A percentile compares a stretch with the other conserved stretches of the same genome.
Conservation (phyloP, 2,113 vertebrate species). For the Paralichthys olivaceus region DNA sequence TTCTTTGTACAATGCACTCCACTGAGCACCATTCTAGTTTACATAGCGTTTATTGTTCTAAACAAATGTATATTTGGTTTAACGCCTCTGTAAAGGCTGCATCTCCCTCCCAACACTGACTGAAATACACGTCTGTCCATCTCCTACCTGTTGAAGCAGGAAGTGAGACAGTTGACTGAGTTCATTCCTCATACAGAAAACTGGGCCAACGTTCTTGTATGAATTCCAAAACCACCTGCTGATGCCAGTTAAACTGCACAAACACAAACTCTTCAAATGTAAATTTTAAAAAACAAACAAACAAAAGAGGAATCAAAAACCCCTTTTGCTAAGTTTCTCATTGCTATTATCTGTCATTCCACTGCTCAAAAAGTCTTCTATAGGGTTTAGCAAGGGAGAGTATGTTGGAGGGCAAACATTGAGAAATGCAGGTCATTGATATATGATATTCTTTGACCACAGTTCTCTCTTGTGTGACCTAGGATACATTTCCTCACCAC, state of each 20-base stretch:
- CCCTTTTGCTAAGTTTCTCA: no score
- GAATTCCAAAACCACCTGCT: not conserved
- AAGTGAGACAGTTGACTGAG: not conserved
- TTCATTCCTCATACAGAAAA: not conserved
- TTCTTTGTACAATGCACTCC: no score
- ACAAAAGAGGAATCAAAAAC: not conserved
- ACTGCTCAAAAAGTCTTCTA: no score
- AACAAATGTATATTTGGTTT: no score
- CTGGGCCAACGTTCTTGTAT: not conserved
- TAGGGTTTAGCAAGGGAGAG: no score
- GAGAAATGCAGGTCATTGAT: no score
- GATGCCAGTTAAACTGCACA: not conserved
- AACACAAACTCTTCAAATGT: not conserved
- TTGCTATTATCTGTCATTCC: no score
- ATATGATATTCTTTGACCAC: no score
- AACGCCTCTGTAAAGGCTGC: not conserved
- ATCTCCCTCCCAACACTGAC: not conserved
- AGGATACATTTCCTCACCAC: not conserved
- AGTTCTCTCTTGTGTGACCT: not conserved
- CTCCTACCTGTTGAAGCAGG: not conserved
- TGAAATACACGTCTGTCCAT: not conserved
- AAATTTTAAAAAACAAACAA: not conserved
- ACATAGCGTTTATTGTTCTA: not conserved
- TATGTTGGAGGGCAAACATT: no score
- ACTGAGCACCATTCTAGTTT: no score